Evolutionary conservation across 2,888 invertebrate species (phyloP).

Genomic region (Erpobdella octoculata): DNA sequence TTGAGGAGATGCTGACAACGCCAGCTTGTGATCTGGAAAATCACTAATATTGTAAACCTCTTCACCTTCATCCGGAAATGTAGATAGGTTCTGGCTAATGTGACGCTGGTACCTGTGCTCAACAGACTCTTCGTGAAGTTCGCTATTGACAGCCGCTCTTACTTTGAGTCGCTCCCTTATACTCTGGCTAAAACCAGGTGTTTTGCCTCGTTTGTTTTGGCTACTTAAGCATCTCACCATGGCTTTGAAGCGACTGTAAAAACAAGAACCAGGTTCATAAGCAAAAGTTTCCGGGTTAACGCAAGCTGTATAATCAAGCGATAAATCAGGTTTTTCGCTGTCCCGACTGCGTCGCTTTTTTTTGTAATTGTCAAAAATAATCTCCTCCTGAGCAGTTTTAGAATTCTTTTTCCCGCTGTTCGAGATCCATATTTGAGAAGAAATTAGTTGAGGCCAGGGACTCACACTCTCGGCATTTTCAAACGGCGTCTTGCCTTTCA

Average conservation of each 20-base stretch:
- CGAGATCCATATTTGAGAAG: not conserved
- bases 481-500: too few species aligned
- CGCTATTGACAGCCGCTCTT: not conserved
- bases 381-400: not conserved
- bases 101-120: not conserved
- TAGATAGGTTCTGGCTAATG: too few species aligned
- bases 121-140: not conserved
- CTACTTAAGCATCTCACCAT: constrained; percentile 5
- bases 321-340: not conserved
- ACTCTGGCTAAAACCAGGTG: not conserved
- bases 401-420: not conserved
- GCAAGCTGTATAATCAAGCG: constrained; percentile 15
- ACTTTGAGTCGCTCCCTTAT: constrained; percentile 1
- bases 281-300: constrained; percentile 14
- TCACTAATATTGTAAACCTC: too few species aligned
- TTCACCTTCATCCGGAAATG: not conserved
- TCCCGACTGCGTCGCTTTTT: not conserved
- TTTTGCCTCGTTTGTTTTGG: constrained; percentile 4
- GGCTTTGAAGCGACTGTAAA: constrained; percentile 23
- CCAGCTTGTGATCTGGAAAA: not conserved
- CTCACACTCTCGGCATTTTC: not conserved
- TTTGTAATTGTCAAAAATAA: not conserved
- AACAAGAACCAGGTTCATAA: constrained; percentile 5
- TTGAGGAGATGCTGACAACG: not conserved
- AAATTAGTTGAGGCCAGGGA: not conserved